These are phyloP conservation scores for Podarcis raffonei DNA, from an alignment of 2,113 vertebrate genomes.

Conservation along the genomic window DNA sequence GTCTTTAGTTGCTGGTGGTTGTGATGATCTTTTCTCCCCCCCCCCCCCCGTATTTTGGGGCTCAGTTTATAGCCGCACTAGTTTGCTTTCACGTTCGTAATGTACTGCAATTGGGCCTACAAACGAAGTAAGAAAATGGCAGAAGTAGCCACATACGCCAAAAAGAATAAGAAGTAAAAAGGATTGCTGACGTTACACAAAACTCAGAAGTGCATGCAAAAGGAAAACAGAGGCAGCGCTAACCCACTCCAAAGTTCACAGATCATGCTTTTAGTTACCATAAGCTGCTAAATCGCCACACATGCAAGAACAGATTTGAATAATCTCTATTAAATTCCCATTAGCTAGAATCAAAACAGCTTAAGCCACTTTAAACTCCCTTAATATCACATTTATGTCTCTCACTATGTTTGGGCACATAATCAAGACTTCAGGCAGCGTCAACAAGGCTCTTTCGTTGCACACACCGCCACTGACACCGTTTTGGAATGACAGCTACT, in stretches of 20 bases:
- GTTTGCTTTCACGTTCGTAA: not conserved
- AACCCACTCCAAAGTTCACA: rapidly evolving
- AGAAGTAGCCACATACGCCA: not conserved
- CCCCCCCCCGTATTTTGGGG: not conserved
- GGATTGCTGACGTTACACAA: not conserved
- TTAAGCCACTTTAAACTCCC: constrained; percentile 25
- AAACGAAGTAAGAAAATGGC: not conserved
- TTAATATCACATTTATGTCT: constrained; percentile 20
- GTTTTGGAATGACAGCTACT: not conserved
- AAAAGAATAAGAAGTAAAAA: not conserved
- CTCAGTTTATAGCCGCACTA: not conserved
- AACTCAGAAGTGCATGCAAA: not conserved
- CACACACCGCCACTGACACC: rapidly evolving
- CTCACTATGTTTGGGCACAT: not conserved
- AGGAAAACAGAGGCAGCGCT: rapidly evolving
- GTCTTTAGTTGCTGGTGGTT: rapidly evolving
- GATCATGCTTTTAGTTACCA: not conserved
- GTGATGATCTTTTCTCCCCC: not conserved
- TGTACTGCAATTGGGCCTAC: not conserved
- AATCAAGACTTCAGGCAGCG: not conserved
- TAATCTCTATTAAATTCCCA: constrained; percentile 57
- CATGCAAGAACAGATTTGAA: not conserved
- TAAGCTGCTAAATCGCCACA: rapidly evolving
- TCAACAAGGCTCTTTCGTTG: rapidly evolving
- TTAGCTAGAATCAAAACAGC: constrained; percentile 34